Conservation (phyloP, 2,113 vertebrate genomes). For the Maccullochella peelii region DNA sequence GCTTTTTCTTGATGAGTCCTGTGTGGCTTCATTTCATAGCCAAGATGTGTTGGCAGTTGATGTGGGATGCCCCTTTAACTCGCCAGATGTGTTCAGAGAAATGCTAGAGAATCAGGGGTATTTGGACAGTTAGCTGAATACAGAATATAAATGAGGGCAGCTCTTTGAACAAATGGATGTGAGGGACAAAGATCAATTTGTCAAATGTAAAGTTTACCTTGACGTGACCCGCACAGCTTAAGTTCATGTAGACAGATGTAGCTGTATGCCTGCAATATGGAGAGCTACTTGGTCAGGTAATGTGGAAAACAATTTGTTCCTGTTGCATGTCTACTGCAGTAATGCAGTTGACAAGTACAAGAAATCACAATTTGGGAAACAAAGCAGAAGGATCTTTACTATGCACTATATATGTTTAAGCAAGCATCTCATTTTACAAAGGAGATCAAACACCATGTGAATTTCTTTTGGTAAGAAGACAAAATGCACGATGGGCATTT, state of each 20-base stretch:
- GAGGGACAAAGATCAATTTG: slow-evolving; percentile 55
- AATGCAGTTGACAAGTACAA: slow-evolving; percentile 35
- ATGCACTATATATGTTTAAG: slow-evolving; percentile 59
- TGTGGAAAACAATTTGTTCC: slow-evolving; percentile 13
- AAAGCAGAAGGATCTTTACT: slow-evolving; percentile 45
- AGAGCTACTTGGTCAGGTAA: slow-evolving; percentile 1
- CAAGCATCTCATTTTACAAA: slow-evolving; percentile 64
- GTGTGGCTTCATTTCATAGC: slow-evolving; percentile 1
- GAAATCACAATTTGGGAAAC: slow-evolving; percentile 48
- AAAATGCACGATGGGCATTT: slow-evolving; percentile 69
- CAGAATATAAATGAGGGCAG: slow-evolving; percentile 38
- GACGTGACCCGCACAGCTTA: slow-evolving; percentile 37
- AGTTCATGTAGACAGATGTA: slow-evolving; percentile 52
- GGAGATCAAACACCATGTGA: slow-evolving; percentile 70
- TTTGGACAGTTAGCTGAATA: slow-evolving; percentile 12
- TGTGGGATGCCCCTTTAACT: not conserved
- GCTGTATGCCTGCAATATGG: slow-evolving; percentile 1
- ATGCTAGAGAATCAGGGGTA: not conserved
- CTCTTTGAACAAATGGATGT: slow-evolving; percentile 45
- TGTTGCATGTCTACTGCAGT: slow-evolving; percentile 2
- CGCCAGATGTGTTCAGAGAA: not conserved
- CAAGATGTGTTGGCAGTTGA: not conserved
- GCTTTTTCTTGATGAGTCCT: slow-evolving; percentile 4
- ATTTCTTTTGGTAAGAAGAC: slow-evolving; percentile 65
- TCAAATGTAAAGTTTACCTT: slow-evolving; percentile 48